Evolutionary conservation across 2,797 vertebrate species (phyloP).

Genomic region (Sebastiscus tertius): DNA sequence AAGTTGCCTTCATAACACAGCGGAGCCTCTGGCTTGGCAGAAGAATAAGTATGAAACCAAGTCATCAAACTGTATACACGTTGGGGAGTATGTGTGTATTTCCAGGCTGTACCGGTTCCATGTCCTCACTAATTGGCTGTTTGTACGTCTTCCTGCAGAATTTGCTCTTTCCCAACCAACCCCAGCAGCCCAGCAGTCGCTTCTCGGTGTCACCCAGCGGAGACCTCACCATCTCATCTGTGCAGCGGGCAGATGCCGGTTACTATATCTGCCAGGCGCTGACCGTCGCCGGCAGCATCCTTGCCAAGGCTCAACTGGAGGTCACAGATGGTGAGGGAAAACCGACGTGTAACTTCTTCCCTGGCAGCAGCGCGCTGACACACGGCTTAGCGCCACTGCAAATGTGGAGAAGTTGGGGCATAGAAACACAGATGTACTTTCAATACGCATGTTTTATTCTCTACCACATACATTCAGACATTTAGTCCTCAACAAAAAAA

Average conservation of each 20-base stretch:
- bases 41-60: slow-evolving; percentile 40
- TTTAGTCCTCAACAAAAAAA: background rate
- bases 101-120: slow-evolving; percentile 46
- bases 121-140: slow-evolving; percentile 61
- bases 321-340: slow-evolving; percentile 95
- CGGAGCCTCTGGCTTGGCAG: slow-evolving; percentile 68
- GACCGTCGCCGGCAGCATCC: slow-evolving; percentile 97
- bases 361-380: slow-evolving; percentile 33
- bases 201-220: slow-evolving; percentile 94
- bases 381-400: background rate
- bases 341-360: slow-evolving; percentile 12
- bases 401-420: slow-evolving; percentile 6
- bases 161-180: slow-evolving; percentile 97
- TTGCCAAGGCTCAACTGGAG: slow-evolving; percentile 98
- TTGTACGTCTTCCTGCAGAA: slow-evolving; percentile 85
- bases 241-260: slow-evolving; percentile 94
- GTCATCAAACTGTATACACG: slow-evolving; percentile 34
- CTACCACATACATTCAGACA: background rate
- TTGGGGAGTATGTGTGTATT: slow-evolving; percentile 23
- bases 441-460: background rate
- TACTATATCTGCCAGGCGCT: slow-evolving; percentile 99
- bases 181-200: slow-evolving; percentile 94
- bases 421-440: background rate
- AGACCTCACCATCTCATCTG: slow-evolving; percentile 93
- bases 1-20: slow-evolving; percentile 28